Base-by-base conservation (phyloP, 2,113 vertebrate species). In the Prinia subflava region DNA sequence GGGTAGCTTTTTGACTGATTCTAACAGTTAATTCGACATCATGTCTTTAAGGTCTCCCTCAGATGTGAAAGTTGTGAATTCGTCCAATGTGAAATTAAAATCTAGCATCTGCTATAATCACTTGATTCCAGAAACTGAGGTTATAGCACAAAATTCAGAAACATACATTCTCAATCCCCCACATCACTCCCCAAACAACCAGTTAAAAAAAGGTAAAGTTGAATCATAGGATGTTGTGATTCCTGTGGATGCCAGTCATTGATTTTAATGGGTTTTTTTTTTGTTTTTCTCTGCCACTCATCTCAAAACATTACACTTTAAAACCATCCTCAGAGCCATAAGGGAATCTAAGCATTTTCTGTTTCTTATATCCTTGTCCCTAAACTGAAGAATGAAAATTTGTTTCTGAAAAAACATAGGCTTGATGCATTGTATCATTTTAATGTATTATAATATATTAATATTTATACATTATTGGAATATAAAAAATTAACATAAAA, bases 51-150 rank as follows among this genome's bases (percentile, higher is more conserved):
- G 23, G 19, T 37, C 30, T 44, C 23, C 21, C 41, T 86, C 11
- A 80, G 8, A 31, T 49, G 15, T 63, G 28, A 85, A 88, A 57
- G 8, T 4, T 90, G 23, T 4, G 7, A 49, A 83, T 69, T 70
- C 86, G 5, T 22, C 60, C 60, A n/a, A 77, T 28, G 24, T 78
- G n/a, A 85, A 93, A 89, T 71, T 53, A 60, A 92, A 88, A 62
- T 83, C 10, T 65, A 64, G 1, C 24, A 39, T 71, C 65, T 70
- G 31, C 11, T 84, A 31, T 64, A 90, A 83, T 44, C 9, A 82
- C 13, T 63, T 75, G 35, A 77, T 86, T 94, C 30, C 39, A 90
- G 30, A n/a, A 63, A 11, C 14, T 85, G 57, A 76, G 14, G 11
- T 77, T 71, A 41, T 31, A 35, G 37, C 19, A 24, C 28, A 91